Base-by-base conservation (phyloP, 2,113 vertebrate species). In the Lampris incognitus region DNA sequence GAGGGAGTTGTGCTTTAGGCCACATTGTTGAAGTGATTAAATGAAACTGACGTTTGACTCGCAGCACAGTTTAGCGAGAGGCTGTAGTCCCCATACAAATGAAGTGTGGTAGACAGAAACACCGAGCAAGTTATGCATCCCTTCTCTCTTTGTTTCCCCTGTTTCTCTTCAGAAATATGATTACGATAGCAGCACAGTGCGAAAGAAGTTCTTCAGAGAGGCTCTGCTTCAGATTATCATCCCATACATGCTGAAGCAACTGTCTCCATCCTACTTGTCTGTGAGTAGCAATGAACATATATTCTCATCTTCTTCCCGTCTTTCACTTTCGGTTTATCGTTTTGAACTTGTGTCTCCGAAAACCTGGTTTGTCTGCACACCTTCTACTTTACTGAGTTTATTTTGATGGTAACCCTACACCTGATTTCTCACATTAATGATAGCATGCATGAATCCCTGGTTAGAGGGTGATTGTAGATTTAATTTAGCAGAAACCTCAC, bases 121-220 rank as follows among this genome's bases (percentile, higher is more conserved):
- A 4, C n/a, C 8, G 54, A 7, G 3, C 42, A 38, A 7, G 7
- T 51, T 39, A 13, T 39, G 2, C 51, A 13, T 37, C 9, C 36
- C 11, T 41, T 1, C 55, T 3, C 11, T 39, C 9, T 42, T 5
- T 71, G 7, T 36, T 36, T 37, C 67, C 63, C 66, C 57, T 84
- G 59, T 1, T 67, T 10, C 71, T 10, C 24, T 1, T 37, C 88
- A 99, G 98, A 99, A 99, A 90, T 99, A 95, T 0, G 97, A 99
- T 87, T 98, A 97, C 0, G 98, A 99, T 94, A 99, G 98, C 94
- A 99, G 98, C 93, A 95, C 96, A 0, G 97, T 99, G 82, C 85
- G 98, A 37, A 99, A 99, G 94, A 97, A 94, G 85, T 99, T 99
- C 93, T 99, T 99, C 93, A 95, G 97, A 87, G 98, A 99, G 86